Evolutionary conservation across 2,113 vertebrate genomes (phyloP).

Genomic region (Propithecus coquereli): DNA sequence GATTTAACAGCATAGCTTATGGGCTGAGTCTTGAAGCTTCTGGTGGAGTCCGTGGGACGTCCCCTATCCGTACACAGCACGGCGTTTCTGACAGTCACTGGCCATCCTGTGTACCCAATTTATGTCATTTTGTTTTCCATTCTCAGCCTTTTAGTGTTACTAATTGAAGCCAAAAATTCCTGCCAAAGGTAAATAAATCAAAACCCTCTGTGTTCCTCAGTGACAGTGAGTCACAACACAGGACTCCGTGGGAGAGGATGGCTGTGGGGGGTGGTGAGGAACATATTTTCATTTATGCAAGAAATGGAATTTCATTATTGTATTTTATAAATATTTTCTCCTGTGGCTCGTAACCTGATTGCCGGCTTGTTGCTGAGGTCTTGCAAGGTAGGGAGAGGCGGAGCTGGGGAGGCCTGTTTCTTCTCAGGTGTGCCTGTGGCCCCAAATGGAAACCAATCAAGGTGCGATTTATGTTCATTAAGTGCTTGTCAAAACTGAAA

Average conservation of each 20-base stretch:
- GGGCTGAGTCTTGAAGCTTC: not conserved
- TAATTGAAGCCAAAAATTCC: not conserved
- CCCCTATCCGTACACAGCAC: rapidly evolving
- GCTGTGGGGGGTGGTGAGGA: not conserved
- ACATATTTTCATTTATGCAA: slow-evolving; percentile 18
- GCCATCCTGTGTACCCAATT: not conserved
- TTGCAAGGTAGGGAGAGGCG: not conserved
- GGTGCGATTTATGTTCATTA: slow-evolving; percentile 90
- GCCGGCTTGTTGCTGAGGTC: not conserved
- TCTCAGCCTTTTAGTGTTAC: not conserved
- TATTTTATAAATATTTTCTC: slow-evolving; percentile 74
- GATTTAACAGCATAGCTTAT: rapidly evolving
- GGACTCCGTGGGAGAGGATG: not conserved
- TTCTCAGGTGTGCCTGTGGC: slow-evolving; percentile 85
- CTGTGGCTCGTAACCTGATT: slow-evolving; percentile 20
- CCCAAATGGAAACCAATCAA: slow-evolving; percentile 85
- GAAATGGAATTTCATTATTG: slow-evolving; percentile 49
- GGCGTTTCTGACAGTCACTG: not conserved
- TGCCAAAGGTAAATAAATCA: slow-evolving; percentile 22
- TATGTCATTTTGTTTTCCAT: not conserved
- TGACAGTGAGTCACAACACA: not conserved
- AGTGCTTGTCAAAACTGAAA: slow-evolving; percentile 91
- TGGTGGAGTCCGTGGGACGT: rapidly evolving
- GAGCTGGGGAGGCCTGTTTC: slow-evolving; percentile 45
- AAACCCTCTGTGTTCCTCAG: not conserved